A percentile compares a stretch with the other conserved stretches of the same genome.
phyloP scores from a whole-genome alignment of 2,888 invertebrate genomes.

The Plusia festucae region DNA sequence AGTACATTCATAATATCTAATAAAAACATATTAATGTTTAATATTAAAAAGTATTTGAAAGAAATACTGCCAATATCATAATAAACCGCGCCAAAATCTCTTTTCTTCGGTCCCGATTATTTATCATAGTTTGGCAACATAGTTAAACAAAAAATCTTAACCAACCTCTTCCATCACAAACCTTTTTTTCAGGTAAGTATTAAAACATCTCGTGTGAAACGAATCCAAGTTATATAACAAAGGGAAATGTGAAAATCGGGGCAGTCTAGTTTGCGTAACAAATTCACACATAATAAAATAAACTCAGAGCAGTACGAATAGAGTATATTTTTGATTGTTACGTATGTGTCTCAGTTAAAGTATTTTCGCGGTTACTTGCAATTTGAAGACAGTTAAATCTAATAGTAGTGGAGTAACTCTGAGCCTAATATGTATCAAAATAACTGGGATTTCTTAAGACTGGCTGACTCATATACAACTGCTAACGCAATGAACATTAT shows the following conservation, averaged over 20 bases:
- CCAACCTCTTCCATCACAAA: background rate
- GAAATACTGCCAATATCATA: too few relatives aligned
- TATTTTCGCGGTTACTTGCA: slow-evolving; percentile 52
- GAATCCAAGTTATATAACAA: slow-evolving; percentile 24
- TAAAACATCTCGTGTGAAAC: slow-evolving; percentile 11
- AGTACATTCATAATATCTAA: too few relatives aligned
- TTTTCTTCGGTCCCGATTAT: too few relatives aligned
- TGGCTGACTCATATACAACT: background rate
- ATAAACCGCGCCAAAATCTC: too few relatives aligned
- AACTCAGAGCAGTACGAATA: background rate
- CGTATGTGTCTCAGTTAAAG: slow-evolving; percentile 7
- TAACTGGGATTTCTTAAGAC: slow-evolving; percentile 2
- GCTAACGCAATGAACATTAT: too few relatives aligned
- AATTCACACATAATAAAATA: slow-evolving; percentile 10
- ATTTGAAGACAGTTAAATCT: slow-evolving; percentile 39
- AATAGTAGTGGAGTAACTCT: slow-evolving; percentile 33
- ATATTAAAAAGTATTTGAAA: too few relatives aligned
- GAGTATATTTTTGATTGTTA: slow-evolving; percentile 17
- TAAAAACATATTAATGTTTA: too few relatives aligned
- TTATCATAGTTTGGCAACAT: too few relatives aligned
- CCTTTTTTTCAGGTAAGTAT: background rate
- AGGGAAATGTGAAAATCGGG: slow-evolving; percentile 28
- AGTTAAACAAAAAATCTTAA: background rate
- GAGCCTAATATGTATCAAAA: slow-evolving; percentile 26
- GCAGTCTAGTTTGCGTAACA: slow-evolving; percentile 30